These are phyloP conservation scores for Ochotona princeps DNA, from an alignment of 2,113 vertebrate genomes.

Conservation along the genomic window DNA sequence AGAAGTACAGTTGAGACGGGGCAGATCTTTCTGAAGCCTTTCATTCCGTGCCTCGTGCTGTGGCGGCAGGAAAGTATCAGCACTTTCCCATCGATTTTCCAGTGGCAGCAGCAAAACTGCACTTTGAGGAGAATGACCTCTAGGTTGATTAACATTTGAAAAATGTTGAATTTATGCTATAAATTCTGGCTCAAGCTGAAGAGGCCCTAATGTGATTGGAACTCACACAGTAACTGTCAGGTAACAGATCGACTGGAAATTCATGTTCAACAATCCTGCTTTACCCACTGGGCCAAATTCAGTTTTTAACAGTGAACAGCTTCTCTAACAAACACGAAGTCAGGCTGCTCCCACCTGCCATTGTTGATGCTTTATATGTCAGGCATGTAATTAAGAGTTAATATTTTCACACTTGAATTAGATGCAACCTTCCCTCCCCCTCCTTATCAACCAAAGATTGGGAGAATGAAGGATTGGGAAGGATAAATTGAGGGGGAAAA, in stretches of 20 bases:
- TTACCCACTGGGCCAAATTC: conserved; percentile 33
- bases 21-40: conserved; percentile 1
- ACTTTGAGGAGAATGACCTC: conserved; percentile 70
- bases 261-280: conserved; percentile 67
- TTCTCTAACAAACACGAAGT: conserved; percentile 50
- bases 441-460: not conserved
- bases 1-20: conserved; percentile 14
- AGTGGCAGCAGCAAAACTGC: conserved; percentile 55
- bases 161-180: conserved; percentile 74
- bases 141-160: conserved; percentile 61
- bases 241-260: conserved; percentile 66
- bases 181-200: conserved; percentile 70
- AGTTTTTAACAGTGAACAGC: conserved; percentile 31
- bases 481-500: not conserved
- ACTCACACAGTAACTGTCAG: conserved; percentile 63
- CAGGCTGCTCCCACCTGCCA: not conserved
- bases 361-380: conserved; percentile 25
- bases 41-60: conserved; percentile 35
- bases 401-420: conserved; percentile 59
- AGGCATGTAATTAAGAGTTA: conserved; percentile 10
- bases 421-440: not conserved
- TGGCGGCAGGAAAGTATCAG: conserved; percentile 55
- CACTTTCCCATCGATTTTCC: conserved; percentile 53
- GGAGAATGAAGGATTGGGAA: not conserved
- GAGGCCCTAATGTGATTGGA: conserved; percentile 64